These are phyloP conservation scores for Plebejus argus DNA, from an alignment of 2,888 invertebrate species.

Conservation along the genomic window DNA sequence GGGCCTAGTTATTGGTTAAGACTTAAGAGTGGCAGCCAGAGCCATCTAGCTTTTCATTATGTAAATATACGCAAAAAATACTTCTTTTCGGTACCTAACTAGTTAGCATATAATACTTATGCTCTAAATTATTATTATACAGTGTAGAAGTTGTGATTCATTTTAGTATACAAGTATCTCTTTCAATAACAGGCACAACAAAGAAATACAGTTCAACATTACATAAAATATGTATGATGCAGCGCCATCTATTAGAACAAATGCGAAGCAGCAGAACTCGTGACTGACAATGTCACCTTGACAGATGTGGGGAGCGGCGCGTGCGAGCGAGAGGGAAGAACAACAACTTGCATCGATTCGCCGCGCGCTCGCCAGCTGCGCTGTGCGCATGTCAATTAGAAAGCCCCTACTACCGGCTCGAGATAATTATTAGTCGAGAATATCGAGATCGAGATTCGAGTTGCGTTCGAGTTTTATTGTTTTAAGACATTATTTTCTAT, in stretches of 20 bases:
- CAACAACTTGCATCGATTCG: conserved; percentile 76
- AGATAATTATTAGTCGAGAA: conserved; percentile 37
- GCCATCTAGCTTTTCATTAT: too few relatives aligned
- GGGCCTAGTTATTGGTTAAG: too few relatives aligned
- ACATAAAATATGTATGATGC: conserved; percentile 50
- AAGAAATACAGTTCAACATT: neutral
- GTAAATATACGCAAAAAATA: too few relatives aligned
- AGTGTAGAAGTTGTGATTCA: neutral
- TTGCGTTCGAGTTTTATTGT: conserved; percentile 8
- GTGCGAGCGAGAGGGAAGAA: conserved; percentile 63
- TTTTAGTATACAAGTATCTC: neutral
- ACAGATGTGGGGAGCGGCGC: conserved; percentile 45
- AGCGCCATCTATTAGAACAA: conserved; percentile 63
- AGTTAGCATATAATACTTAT: neutral
- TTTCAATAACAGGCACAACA: neutral
- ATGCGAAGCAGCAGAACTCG: conserved; percentile 53
- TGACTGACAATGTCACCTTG: conserved; percentile 49
- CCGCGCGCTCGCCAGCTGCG: conserved; percentile 55
- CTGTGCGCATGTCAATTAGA: conserved; percentile 66
- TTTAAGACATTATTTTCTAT: neutral
- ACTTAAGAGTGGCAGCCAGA: too few relatives aligned
- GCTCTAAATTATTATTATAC: neutral
- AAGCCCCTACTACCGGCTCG: conserved; percentile 53
- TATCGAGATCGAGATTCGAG: neutral
- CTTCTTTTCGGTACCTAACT: too few relatives aligned